Conservation (phyloP, 92 coral and sea anemone genomes). For the Blastomussa wellsi region DNA sequence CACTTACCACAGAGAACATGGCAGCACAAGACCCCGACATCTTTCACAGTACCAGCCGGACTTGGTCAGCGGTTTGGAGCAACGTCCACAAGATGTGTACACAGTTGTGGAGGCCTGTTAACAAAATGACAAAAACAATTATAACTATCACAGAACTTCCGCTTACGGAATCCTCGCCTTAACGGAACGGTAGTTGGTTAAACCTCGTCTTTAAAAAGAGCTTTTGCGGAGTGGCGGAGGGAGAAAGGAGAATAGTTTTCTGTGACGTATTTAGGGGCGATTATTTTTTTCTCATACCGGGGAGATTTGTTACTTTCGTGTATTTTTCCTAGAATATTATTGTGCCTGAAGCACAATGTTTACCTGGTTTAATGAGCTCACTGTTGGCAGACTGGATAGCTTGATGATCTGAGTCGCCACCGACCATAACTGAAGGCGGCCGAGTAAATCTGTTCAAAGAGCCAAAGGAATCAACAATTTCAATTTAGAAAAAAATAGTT, state of each 20-base stretch:
- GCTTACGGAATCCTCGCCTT: too few species aligned
- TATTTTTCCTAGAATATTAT: too few species aligned
- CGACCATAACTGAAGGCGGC: conserved; percentile 92
- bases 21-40: conserved; percentile 77
- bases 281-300: too few species aligned
- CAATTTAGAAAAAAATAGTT: background rate
- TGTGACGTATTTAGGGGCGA: too few species aligned
- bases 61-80: conserved; percentile 82
- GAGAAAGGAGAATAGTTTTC: too few species aligned
- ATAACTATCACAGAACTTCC: background rate
- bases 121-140: background rate
- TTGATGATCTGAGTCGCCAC: conserved; percentile 92
- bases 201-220: too few species aligned
- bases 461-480: background rate
- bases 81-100: conserved; percentile 78
- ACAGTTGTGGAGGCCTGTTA: conserved; percentile 90
- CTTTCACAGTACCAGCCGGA: conserved; percentile 96
- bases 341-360: background rate
- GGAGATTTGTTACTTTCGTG: too few species aligned
- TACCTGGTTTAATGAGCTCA: conserved; percentile 90
- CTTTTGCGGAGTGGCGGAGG: too few species aligned
- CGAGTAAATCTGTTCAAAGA: conserved; percentile 72
- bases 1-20: conserved; percentile 92
- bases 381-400: conserved; percentile 83
- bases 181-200: too few species aligned